Percentiles rank a stretch among this genome's conserved stretches.
phyloP scores from a whole-genome alignment of 2,113 vertebrate species.

The Anoura caudifer region DNA sequence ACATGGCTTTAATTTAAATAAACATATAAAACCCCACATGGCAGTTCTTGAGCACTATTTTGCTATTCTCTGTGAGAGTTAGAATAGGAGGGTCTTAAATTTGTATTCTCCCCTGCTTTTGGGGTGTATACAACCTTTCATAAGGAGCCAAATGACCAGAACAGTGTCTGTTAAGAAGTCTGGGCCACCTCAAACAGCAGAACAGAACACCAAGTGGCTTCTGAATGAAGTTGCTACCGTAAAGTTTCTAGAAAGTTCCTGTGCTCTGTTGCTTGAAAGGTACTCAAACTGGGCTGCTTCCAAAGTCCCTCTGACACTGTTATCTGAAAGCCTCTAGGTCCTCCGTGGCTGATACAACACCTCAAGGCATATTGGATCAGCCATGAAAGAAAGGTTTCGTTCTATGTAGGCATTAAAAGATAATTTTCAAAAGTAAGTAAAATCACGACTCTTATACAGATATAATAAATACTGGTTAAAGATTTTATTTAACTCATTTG shows the following conservation, averaged over 20 bases:
- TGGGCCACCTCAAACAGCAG: neutral
- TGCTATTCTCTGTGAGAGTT: neutral
- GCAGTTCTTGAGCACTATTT: neutral
- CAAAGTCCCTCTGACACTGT: neutral
- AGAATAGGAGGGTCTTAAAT: neutral
- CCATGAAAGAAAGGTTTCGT: neutral
- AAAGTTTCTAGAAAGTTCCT: neutral
- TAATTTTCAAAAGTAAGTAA: slow-evolving; percentile 9
- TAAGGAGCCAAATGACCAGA: neutral
- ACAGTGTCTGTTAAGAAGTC: neutral
- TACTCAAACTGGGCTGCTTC: neutral
- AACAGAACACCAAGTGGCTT: neutral
- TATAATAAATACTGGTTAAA: neutral
- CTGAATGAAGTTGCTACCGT: neutral
- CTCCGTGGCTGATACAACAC: neutral
- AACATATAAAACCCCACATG: neutral
- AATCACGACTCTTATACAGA: neutral
- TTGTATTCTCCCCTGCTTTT: neutral
- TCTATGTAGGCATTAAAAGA: neutral
- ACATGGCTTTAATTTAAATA: neutral
- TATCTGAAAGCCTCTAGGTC: neutral
- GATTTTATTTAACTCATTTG: slow-evolving; percentile 17
- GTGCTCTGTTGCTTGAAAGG: neutral
- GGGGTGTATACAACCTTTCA: neutral
- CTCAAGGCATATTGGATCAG: neutral